phyloP scores from a whole-genome alignment of 2,113 vertebrate species.

The Syrrhaptes paradoxus region DNA sequence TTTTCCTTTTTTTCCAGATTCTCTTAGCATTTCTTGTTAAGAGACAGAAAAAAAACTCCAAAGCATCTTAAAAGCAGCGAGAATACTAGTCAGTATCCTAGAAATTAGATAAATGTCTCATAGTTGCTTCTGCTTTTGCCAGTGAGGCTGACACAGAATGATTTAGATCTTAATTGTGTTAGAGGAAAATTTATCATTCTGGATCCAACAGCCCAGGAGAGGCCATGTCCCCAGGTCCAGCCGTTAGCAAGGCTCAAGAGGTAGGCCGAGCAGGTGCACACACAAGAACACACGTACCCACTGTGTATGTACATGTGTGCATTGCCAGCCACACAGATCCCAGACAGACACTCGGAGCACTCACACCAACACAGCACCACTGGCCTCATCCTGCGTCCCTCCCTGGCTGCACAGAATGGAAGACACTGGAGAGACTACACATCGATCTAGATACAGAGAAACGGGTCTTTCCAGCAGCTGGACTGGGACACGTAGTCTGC shows the following conservation, averaged over 20 bases:
- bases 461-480: not conserved
- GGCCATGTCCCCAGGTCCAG: not conserved
- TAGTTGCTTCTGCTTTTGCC: not conserved
- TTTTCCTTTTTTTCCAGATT: not conserved
- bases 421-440: not conserved
- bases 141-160: not conserved
- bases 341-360: not conserved
- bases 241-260: not conserved
- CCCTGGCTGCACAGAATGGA: not conserved
- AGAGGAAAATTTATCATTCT: not conserved
- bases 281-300: not conserved
- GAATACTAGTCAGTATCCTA: not conserved
- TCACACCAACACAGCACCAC: not conserved
- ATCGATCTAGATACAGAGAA: too few species aligned
- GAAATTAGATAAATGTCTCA: not conserved
- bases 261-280: not conserved
- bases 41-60: not conserved
- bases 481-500: not conserved
- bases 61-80: not conserved
- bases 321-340: not conserved
- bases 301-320: rapidly evolving
- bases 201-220: not conserved
- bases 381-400: not conserved
- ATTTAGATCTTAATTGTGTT: not conserved
- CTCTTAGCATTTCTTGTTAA: not conserved